These are phyloP conservation scores for Taxidea taxus DNA, from an alignment of 2,113 vertebrate genomes.

Conservation along the genomic window DNA sequence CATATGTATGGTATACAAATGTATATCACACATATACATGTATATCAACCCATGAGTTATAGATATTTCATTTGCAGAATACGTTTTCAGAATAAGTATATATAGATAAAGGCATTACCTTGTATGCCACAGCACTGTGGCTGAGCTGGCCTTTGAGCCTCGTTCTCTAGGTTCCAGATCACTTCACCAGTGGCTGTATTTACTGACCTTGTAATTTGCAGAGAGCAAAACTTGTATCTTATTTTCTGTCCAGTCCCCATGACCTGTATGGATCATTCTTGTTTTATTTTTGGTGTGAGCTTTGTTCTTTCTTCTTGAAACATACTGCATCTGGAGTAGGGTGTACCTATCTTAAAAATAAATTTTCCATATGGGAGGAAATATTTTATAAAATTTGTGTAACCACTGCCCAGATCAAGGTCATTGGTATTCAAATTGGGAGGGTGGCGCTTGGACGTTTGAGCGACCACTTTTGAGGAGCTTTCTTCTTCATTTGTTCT, in stretches of 20 bases:
- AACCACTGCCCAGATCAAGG: background rate
- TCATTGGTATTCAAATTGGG: background rate
- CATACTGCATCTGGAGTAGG: too few species aligned
- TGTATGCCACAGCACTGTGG: background rate
- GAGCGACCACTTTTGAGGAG: too few species aligned
- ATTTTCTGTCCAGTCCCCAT: too few species aligned
- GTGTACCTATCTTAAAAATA: too few species aligned
- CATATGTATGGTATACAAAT: too few species aligned
- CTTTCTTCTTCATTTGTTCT: background rate
- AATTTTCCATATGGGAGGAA: too few species aligned
- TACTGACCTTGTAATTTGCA: background rate
- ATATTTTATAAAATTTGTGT: too few species aligned
- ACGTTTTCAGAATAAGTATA: background rate
- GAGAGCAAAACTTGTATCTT: too few species aligned
- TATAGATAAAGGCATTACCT: background rate
- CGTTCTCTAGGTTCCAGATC: background rate
- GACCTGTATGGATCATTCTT: too few species aligned
- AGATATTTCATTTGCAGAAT: background rate
- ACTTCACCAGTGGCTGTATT: background rate
- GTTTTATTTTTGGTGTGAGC: too few species aligned
- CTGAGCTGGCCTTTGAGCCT: background rate
- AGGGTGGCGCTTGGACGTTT: background rate
- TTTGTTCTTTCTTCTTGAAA: too few species aligned
- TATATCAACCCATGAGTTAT: background rate
- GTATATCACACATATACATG: too few species aligned